Evolutionary conservation across 2,113 vertebrate genomes (phyloP).

Genomic region (Upupa epops): DNA sequence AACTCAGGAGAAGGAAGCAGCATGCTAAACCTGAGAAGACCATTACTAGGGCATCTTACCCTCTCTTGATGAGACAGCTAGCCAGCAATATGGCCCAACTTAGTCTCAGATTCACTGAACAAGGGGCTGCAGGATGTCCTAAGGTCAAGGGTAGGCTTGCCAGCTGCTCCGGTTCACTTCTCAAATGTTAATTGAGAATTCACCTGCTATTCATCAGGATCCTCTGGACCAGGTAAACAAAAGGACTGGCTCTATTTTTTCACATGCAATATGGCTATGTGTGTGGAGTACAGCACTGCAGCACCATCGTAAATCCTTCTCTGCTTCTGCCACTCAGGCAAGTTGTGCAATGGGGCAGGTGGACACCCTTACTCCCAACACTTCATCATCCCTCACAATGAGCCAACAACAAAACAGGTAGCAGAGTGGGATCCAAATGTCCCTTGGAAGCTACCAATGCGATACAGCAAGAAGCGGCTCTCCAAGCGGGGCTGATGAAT

Average conservation of each 20-base stretch:
- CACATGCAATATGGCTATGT: not conserved
- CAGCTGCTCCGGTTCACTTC: not conserved
- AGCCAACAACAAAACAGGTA: not conserved
- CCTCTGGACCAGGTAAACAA: not conserved
- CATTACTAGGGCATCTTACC: not conserved
- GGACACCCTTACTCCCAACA: not conserved
- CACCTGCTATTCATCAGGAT: not conserved
- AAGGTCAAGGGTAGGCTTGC: not conserved
- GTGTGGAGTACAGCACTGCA: not conserved
- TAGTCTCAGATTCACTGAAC: not conserved
- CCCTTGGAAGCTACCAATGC: not conserved
- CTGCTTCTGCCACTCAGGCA: not conserved
- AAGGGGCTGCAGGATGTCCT: not conserved
- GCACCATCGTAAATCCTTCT: not conserved
- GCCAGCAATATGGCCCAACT: not conserved
- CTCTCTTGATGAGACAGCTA: not conserved
- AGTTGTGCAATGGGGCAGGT: not conserved
- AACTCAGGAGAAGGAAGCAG: not conserved
- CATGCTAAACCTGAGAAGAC: not conserved
- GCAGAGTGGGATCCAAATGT: not conserved
- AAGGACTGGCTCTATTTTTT: not conserved
- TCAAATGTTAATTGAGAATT: not conserved
- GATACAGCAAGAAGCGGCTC: not conserved
- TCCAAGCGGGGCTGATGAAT: not conserved
- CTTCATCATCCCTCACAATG: not conserved